Conservation (phyloP, 2,113 vertebrate genomes). For the Caranx ignobilis region DNA sequence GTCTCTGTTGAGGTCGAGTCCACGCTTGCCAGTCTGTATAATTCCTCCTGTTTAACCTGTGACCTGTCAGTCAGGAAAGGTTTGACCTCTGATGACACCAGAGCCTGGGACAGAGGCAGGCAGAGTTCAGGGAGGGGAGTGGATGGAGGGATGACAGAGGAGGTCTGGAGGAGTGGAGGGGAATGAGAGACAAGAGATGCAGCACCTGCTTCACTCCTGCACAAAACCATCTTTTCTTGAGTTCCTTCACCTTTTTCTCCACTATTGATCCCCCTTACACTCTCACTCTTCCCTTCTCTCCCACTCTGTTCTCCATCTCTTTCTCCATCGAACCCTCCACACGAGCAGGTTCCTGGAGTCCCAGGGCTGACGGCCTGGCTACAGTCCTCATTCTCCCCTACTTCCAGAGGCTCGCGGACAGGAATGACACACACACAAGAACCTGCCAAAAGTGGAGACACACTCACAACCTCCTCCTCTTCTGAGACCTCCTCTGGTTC, state of each 20-base stretch:
- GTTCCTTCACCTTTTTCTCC: conserved; percentile 15
- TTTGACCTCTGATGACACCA: conserved; percentile 47
- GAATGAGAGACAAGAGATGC: conserved; percentile 66
- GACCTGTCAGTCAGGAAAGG: conserved; percentile 39
- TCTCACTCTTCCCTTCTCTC: conserved; percentile 40
- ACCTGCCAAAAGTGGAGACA: conserved; percentile 63
- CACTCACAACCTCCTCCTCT: conserved; percentile 58
- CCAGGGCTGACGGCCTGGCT: conserved; percentile 89
- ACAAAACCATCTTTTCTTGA: conserved; percentile 74
- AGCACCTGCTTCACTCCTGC: conserved; percentile 50
- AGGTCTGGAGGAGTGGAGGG: conserved; percentile 42
- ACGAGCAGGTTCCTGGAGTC: conserved; percentile 73
- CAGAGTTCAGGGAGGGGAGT: conserved; percentile 73
- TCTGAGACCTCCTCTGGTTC: conserved; percentile 75
- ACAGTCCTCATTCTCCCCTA: conserved; percentile 93
- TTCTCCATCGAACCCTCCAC: conserved; percentile 61
- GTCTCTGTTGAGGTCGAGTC: conserved; percentile 74
- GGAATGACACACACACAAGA: conserved; percentile 80
- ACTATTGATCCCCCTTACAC: background rate
- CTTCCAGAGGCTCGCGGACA: conserved; percentile 89
- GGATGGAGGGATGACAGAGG: conserved; percentile 53
- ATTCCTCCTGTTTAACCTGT: conserved; percentile 44
- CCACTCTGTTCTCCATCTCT: conserved; percentile 29
- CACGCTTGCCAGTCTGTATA: conserved; percentile 80
- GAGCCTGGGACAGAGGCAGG: conserved; percentile 75